Conservation (phyloP, 2,113 vertebrate genomes). For the Pollimyrus isidori region DNA sequence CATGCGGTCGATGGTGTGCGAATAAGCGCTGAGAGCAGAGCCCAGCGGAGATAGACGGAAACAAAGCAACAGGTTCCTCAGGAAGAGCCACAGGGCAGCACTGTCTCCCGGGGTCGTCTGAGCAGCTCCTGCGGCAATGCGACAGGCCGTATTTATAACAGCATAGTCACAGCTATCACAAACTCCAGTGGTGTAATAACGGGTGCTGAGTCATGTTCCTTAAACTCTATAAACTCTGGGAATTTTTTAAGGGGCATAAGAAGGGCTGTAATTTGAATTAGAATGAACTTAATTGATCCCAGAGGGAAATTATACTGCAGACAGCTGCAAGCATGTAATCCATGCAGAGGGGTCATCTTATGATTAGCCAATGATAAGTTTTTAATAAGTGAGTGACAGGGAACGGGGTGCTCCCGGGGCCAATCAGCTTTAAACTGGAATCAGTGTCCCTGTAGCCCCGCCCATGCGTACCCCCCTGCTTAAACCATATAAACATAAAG, state of each 20-base stretch:
- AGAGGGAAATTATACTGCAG: not conserved
- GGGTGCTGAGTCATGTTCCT: not conserved
- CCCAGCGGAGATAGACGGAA: not conserved
- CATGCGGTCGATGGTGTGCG: not conserved
- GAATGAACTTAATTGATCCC: not conserved
- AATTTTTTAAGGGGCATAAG: not conserved
- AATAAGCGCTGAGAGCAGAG: not conserved
- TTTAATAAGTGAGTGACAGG: not conserved
- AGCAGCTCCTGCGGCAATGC: not conserved
- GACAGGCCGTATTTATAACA: not conserved
- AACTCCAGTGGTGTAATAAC: not conserved
- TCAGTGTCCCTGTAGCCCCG: not conserved
- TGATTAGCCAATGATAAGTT: not conserved
- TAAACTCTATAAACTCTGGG: not conserved
- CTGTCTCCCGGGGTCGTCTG: not conserved
- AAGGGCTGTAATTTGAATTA: not conserved
- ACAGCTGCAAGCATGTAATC: not conserved
- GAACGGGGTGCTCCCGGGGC: not conserved
- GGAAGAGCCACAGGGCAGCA: not conserved
- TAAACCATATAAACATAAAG: not conserved
- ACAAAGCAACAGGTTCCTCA: not conserved
- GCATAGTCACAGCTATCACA: not conserved
- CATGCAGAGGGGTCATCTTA: not conserved
- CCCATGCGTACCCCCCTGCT: not conserved
- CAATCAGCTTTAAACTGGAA: not conserved